phyloP scores from a whole-genome alignment of 1,140 invertebrate species.

The Bombus turneri region DNA sequence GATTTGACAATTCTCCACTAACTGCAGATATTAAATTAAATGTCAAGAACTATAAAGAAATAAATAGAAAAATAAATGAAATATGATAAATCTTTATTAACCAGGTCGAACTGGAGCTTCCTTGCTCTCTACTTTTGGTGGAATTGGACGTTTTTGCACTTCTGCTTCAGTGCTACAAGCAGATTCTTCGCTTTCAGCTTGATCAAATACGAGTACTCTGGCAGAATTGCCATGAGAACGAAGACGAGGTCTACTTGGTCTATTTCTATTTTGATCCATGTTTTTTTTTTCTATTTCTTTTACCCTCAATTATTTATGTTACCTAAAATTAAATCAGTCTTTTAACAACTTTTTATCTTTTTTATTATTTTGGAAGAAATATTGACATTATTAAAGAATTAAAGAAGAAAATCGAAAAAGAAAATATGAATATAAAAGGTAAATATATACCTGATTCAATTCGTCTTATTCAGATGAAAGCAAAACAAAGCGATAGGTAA shows the following conservation, averaged over 20 bases:
- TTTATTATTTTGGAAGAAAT: neutral
- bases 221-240: conserved; percentile 83
- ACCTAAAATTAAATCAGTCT: neutral
- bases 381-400: neutral
- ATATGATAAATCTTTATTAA: conserved; percentile 53
- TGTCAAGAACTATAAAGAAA: neutral
- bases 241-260: conserved; percentile 80
- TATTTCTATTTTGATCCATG: conserved; percentile 80
- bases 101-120: conserved; percentile 79
- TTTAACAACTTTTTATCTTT: neutral
- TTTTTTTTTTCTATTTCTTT: neutral
- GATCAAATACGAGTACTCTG: conserved; percentile 83
- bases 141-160: conserved; percentile 58
- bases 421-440: neutral
- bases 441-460: conserved; percentile 12
- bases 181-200: conserved; percentile 74
- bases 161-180: conserved; percentile 69
- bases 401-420: neutral
- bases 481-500: neutral
- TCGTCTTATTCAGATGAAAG: neutral
- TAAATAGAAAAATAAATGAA: neutral
- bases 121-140: conserved; percentile 76
- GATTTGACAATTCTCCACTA: conserved; percentile 86
- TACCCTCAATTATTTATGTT: neutral
- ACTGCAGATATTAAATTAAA: conserved; percentile 69